Evolutionary conservation across 2,797 vertebrate species (phyloP), one percentile per base, ranked within the genome.

Genomic region (Ficedula albicollis): DNA sequence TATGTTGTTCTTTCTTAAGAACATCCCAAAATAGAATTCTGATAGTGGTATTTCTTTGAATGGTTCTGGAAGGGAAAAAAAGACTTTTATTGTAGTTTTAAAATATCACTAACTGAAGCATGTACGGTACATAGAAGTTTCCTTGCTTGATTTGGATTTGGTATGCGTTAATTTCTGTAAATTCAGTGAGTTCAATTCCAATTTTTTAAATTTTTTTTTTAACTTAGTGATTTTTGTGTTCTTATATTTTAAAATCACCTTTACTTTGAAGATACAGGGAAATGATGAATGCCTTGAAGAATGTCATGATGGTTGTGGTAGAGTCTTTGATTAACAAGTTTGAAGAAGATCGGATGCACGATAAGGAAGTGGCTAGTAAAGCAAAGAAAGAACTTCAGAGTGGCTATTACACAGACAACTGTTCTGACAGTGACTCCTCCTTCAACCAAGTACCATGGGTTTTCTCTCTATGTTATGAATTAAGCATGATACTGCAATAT

Each of bases 351-450:
- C 98, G 98, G 75, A 96, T 98, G 72, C 98, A 64, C 93, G 98
- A 98, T 95, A 98, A 98, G 89, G 99, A 99, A 89, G 95, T 97
- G 95, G 96, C 97, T 73, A 96, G 95, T 89, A 98, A 98, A 94
- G 95, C 92, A 46, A 98, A 98, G 66, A 98, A 95, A 32, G 98
- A 98, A 89, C 97, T 84, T 88, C 98, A 97, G 39, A 97, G 91
- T 95, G 98, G 97, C 94, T 98, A 96, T 73, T 99, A 98, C 87
- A 97, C 96, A 4, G 99, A 99, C 96, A 99, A 98, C 97, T 99
- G 98, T 97, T 99, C 99, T 13, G 99, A 99, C 96, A 99, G 99
- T 30, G 99, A 99, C 96, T 99, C 99, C 4, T 99, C 99, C 1
- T 99, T 99, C 87, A 99, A 98, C 95, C 99, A 99, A 98, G 99